Percentiles rank a stretch among this genome's conserved stretches.
These are phyloP conservation scores for Hemibagrus wyckioides DNA, from an alignment of 2,113 vertebrate species.

Conservation along the genomic window DNA sequence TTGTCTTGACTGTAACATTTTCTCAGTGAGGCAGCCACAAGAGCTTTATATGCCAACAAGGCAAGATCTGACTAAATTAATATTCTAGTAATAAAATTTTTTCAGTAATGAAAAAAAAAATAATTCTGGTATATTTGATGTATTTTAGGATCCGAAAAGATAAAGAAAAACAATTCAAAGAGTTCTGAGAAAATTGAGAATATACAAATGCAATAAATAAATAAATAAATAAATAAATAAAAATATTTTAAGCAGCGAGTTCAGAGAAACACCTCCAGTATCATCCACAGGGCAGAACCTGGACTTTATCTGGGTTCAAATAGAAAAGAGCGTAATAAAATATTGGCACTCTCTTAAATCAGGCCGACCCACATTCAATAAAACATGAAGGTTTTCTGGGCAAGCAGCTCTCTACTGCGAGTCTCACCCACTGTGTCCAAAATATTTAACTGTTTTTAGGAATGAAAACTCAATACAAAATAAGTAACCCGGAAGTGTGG, in stretches of 20 bases:
- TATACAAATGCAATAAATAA: background rate
- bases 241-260: background rate
- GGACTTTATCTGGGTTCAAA: background rate
- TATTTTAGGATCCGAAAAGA: background rate
- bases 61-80: background rate
- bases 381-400: background rate
- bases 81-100: background rate
- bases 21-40: background rate
- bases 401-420: background rate
- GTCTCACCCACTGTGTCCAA: background rate
- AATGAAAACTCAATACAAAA: background rate
- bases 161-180: too few species aligned
- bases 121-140: background rate
- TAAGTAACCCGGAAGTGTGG: background rate
- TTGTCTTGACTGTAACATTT: background rate
- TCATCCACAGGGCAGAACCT: background rate
- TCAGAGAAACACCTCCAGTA: background rate
- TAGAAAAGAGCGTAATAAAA: background rate
- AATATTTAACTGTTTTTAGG: background rate
- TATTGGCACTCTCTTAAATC: slow-evolving; percentile 1
- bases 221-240: background rate
- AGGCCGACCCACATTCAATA: background rate
- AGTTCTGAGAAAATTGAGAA: background rate
- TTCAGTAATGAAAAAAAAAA: slow-evolving; percentile 5
- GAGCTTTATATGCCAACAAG: background rate